Evolutionary conservation across 2,888 invertebrate genomes (phyloP).

Genomic region (Ernsta delagoae): DNA sequence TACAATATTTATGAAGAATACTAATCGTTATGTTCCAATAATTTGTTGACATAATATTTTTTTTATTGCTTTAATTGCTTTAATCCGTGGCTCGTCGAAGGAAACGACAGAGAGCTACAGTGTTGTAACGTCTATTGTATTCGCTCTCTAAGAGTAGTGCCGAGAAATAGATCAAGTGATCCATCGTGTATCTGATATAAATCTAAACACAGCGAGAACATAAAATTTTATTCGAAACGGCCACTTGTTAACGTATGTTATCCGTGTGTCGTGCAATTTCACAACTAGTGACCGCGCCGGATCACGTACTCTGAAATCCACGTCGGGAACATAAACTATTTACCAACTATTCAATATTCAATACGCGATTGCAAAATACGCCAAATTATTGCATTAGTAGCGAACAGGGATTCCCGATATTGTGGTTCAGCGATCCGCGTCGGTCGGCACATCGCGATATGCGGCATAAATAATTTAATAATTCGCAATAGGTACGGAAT

Average conservation of each 20-base stretch:
- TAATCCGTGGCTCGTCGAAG: too few relatives aligned
- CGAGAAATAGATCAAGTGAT: conserved; percentile 52
- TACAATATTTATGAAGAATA: conserved; percentile 25
- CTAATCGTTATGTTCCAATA: background rate
- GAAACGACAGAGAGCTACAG: too few relatives aligned
- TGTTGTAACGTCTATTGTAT: conserved; percentile 19
- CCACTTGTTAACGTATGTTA: conserved; percentile 78
- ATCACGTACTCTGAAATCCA: conserved; percentile 82
- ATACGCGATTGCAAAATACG: conserved; percentile 84
- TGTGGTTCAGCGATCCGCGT: conserved; percentile 81
- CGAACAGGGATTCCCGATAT: conserved; percentile 84
- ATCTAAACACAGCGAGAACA: conserved; percentile 72
- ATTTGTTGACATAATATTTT: too few relatives aligned
- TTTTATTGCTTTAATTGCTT: too few relatives aligned
- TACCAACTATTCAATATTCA: conserved; percentile 83
- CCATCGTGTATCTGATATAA: conserved; percentile 63
- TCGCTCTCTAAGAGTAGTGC: conserved; percentile 26
- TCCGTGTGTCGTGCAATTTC: conserved; percentile 75
- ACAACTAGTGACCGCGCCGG: conserved; percentile 69
- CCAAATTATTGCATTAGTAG: conserved; percentile 85
- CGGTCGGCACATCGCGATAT: conserved; percentile 76
- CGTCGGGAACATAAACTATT: conserved; percentile 83
- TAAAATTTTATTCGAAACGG: conserved; percentile 72
- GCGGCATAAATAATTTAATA: conserved; percentile 85
- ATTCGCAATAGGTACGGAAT: conserved; percentile 85